A percentile compares a stretch with the other conserved stretches of the same genome.
phyloP scores from a whole-genome alignment of 2,888 invertebrate genomes.

The Diarsia rubi region DNA sequence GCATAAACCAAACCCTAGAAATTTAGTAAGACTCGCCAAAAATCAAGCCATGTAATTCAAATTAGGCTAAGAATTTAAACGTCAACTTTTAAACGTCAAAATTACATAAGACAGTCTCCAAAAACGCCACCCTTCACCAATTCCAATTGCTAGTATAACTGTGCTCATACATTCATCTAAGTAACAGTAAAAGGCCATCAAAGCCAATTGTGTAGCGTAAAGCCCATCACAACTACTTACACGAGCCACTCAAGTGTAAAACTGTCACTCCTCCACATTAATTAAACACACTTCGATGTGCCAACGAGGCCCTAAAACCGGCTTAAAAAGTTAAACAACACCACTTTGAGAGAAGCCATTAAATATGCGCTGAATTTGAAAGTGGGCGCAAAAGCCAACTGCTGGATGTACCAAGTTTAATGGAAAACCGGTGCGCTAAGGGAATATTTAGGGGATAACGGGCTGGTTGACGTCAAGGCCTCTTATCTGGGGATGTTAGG shows the following conservation, averaged over 20 bases:
- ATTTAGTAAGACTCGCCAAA: no score
- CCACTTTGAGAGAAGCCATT: slow-evolving; percentile 81
- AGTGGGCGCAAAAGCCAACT: slow-evolving; percentile 83
- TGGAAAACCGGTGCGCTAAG: slow-evolving; percentile 82
- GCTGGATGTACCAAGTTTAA: slow-evolving; percentile 88
- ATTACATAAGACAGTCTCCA: background rate
- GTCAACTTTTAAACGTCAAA: background rate
- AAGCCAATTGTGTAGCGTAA: background rate
- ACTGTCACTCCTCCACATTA: slow-evolving; percentile 42
- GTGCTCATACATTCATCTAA: background rate
- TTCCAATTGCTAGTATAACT: background rate
- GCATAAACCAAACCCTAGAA: no score
- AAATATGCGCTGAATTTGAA: slow-evolving; percentile 87
- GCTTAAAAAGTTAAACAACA: slow-evolving; percentile 85
- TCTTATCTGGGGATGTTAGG: slow-evolving; percentile 58
- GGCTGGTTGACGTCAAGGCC: slow-evolving; percentile 68
- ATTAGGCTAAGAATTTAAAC: background rate
- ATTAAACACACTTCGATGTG: slow-evolving; percentile 70
- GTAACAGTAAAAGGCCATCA: background rate
- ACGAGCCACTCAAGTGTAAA: slow-evolving; percentile 26
- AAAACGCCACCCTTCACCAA: background rate
- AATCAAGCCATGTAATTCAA: background rate
- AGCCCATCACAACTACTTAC: slow-evolving; percentile 16
- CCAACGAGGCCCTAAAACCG: slow-evolving; percentile 72
- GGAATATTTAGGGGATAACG: slow-evolving; percentile 84